Evolutionary conservation across 2,113 vertebrate species (phyloP).

Genomic region (Nerophis lumbriciformis): DNA sequence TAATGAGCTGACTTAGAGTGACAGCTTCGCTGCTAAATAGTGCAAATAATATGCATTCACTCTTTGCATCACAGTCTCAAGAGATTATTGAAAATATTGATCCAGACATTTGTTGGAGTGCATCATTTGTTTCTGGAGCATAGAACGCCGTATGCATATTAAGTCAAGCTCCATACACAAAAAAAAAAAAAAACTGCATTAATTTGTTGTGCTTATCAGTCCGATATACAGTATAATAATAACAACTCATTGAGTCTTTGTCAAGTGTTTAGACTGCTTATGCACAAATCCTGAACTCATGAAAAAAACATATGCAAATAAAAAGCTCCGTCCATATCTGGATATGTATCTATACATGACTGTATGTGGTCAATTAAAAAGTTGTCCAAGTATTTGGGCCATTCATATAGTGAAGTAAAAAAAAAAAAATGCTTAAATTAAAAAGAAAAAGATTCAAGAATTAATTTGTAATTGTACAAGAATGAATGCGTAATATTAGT

Average conservation of each 20-base stretch:
- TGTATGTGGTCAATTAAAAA: conserved; percentile 12
- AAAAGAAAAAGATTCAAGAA: neutral
- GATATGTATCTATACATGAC: conserved; percentile 20
- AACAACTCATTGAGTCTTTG: neutral
- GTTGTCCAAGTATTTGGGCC: conserved; percentile 14
- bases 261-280: conserved; percentile 12
- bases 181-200: conserved; percentile 14
- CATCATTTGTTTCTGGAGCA: conserved; percentile 33
- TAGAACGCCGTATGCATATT: neutral
- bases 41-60: conserved; percentile 33
- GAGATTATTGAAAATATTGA: conserved; percentile 31
- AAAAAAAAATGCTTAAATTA: neutral
- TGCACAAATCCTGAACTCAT: neutral
- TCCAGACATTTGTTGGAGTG: conserved; percentile 33
- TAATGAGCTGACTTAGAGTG: conserved; percentile 47
- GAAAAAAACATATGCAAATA: no score
- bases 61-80: conserved; percentile 27
- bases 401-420: neutral
- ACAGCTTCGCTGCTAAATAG: conserved; percentile 41
- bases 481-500: neutral
- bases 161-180: no score
- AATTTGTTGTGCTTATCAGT: conserved; percentile 36
- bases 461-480: neutral
- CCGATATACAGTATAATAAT: neutral
- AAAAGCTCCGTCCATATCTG: neutral